Percentiles rank a stretch among this genome's conserved stretches.
These are phyloP conservation scores for Sander vitreus DNA, from an alignment of 2,113 vertebrate species.

Conservation along the genomic window DNA sequence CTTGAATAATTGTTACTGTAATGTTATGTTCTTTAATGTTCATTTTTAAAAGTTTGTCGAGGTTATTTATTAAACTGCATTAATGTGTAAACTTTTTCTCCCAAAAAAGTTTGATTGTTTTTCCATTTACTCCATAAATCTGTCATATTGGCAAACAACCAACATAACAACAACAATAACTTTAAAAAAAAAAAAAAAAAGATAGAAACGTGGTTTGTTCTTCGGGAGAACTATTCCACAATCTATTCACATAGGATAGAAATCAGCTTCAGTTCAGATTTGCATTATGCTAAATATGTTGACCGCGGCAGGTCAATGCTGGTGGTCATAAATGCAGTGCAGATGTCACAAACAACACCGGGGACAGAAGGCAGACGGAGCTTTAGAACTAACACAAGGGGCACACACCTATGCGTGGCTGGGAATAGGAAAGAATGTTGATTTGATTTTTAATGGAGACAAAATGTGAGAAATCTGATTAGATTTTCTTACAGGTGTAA, in stretches of 20 bases:
- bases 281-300: slow-evolving; percentile 33
- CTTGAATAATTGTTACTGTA: not conserved
- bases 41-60: not conserved
- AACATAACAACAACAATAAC: not conserved
- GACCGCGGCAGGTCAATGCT: slow-evolving; percentile 28
- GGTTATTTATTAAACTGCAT: not conserved
- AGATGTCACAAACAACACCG: slow-evolving; percentile 36
- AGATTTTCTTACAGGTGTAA: not conserved
- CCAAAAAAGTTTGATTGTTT: not conserved
- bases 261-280: slow-evolving; percentile 18
- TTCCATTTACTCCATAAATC: not conserved
- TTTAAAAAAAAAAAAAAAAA: not conserved
- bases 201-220: not conserved
- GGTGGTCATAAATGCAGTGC: slow-evolving; percentile 44
- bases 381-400: slow-evolving; percentile 20
- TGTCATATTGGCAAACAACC: not conserved
- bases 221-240: slow-evolving; percentile 1
- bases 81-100: not conserved
- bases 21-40: not conserved
- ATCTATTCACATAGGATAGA: slow-evolving; percentile 6
- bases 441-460: slow-evolving; percentile 20
- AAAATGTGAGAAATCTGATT: not conserved
- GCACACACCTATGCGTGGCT: not conserved
- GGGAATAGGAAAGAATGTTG: not conserved
- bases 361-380: slow-evolving; percentile 27